Conservation (phyloP, 2,888 invertebrate species). For the Lithophane semibrunnea region DNA sequence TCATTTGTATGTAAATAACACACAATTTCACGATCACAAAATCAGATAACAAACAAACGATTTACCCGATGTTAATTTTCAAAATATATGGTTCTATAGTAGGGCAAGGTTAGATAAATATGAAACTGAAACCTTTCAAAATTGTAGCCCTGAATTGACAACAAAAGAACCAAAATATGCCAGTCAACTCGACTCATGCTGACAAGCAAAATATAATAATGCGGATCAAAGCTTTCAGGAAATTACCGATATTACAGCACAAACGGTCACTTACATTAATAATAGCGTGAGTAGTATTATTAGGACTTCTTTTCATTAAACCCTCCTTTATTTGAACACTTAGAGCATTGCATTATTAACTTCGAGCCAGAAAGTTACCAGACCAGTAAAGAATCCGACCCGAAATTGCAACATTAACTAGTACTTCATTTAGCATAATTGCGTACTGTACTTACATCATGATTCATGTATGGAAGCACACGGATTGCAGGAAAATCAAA, state of each 20-base stretch:
- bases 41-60: slow-evolving; percentile 24
- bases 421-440: slow-evolving; percentile 38
- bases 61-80: slow-evolving; percentile 2
- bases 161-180: slow-evolving; percentile 52
- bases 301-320: slow-evolving; percentile 29
- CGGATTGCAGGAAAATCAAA: slow-evolving; percentile 41
- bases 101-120: slow-evolving; percentile 48
- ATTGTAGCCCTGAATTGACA: slow-evolving; percentile 18
- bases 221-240: slow-evolving; percentile 60
- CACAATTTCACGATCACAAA: slow-evolving; percentile 30
- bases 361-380: slow-evolving; percentile 47
- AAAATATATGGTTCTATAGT: slow-evolving; percentile 29
- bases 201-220: slow-evolving; percentile 45
- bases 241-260: slow-evolving; percentile 60
- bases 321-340: slow-evolving; percentile 35
- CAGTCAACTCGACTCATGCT: slow-evolving; percentile 55
- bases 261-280: slow-evolving; percentile 29
- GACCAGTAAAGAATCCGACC: slow-evolving; percentile 60
- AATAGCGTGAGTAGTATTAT: slow-evolving; percentile 35
- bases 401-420: slow-evolving; percentile 45
- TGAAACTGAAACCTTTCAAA: slow-evolving; percentile 26
- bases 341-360: slow-evolving; percentile 39
- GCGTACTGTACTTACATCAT: slow-evolving; percentile 59
- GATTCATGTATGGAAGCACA: slow-evolving; percentile 44
- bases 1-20: slow-evolving; percentile 29